Base-by-base conservation (phyloP, 2,797 vertebrate species). In the Rhinatrema bivittatum region DNA sequence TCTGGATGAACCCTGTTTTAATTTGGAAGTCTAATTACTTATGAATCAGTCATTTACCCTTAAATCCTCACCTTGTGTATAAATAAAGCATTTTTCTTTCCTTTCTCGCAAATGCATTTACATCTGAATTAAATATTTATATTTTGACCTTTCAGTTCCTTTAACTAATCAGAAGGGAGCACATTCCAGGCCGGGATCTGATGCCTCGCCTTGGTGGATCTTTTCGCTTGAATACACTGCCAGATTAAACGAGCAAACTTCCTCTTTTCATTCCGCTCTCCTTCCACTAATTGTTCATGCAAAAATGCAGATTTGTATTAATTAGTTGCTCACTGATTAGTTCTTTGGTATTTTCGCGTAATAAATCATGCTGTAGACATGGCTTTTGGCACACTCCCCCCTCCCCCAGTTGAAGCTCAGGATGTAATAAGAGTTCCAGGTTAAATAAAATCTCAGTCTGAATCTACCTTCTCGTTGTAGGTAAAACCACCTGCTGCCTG, bases 241-340 rank as follows among this genome's bases (percentile, higher is more conserved):
- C 78, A 80, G 79, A 89, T 85, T 85, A 87, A 87, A 88, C 72
- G 76, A 83, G 79, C 64, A 64, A 84, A 80, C 81, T 86, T 82
- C 79, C 77, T 80, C 65, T 82, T n/a, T 82, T 84, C 79, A 72
- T 63, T 73, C 79, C 74, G 67, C 64, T 68, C 75, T 81, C 78
- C 66, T 81, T 73, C 70, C 69, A 70, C 75, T 89, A 87, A 90
- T 90, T 90, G 83, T 85, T 87, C 89, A 88, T 89, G 86, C 85
- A 90, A 85, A 89, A 87, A 90, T 90, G 86, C 86, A 88, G 81
- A 90, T 90, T 86, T 79, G 74, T 88, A 89, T 88, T 88, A 90
- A 90, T 90, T 88, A 88, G 84, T 88, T 86, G 86, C 78, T 82
- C 68, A 56, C 82, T 90, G 85, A 89, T 90, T 87, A 87, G 81